Base-by-base conservation (phyloP, 2,888 invertebrate species). In the Tenthredo amoena region DNA sequence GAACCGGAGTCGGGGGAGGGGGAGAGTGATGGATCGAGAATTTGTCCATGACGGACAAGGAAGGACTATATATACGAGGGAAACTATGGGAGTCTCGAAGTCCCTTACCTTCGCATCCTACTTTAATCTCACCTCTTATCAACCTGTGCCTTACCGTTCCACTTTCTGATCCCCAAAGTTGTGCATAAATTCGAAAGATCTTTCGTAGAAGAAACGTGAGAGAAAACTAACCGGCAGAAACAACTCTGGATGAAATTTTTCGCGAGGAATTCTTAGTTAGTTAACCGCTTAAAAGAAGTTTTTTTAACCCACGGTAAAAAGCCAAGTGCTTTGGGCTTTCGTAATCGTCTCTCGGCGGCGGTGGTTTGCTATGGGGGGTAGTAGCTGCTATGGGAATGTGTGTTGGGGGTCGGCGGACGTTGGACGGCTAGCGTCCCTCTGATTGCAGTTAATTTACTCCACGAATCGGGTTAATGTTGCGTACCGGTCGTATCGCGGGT, bases 391-490 rank as follows among this genome's bases (percentile, higher is more conserved):
- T 40, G 68, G 81, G 86, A 84, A 74, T 76, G 85, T 85, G 58
- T 77, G 31, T 21, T 18, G 72, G 84, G 84, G 84, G 50, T 40
- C 74, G 84, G 74, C 62, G 81, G 40, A 62, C 62, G 85, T 47
- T 43, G 85, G 85, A 83, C 87, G 88, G 89, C 89, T 88, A 89
- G 88, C 90, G 90, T 90, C 90, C 90, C 91, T 90, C 91, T 92
- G 92, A 93, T 93, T 92, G 92, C 92, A 92, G 93, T 92, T 93
- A 93, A 93, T 93, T 93, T 93, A 91, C 91, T 91, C 91, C 89
- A 90, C 90, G 91, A 92, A 93, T 92, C 93, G 92, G 91, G 91
- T 93, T 93, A 93, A 93, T 93, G 93, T 93, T 93, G 90, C 92
- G 93, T 91, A 90, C 86, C 90, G 86, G 86, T 86, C 84, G 58